Evolutionary conservation across 2,888 invertebrate genomes (phyloP), one percentile per base, ranked within the genome.

Genomic region (Palloptera scutellata): DNA sequence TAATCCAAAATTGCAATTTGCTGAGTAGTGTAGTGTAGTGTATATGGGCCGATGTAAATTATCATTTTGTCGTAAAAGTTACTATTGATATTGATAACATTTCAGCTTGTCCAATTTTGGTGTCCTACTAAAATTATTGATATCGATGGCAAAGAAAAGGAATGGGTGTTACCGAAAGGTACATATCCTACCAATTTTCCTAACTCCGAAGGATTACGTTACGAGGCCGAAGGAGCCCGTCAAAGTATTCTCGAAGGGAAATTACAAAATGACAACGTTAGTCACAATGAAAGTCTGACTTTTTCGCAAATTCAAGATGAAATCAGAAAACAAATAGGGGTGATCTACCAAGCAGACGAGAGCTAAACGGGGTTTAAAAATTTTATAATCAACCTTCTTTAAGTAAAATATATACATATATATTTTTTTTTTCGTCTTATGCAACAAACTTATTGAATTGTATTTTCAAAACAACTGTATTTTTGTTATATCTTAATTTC

Each of bases 221-320:
- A 92, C 80, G 90, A 95, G 84, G 94, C 94, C 48, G 88, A 89
- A 73, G 93, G 93, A 83, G 93, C 90, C 62, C 88, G 92, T 76
- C 86, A 89, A 70, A 93, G 93, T 77, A 88, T 95, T 48, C 85
- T 86, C 77, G 80, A 86, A 88, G 83, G 83, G 72, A 83, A 90
- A 73, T 81, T 88, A 66, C 92, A 94, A 83, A 91, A 92, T 79
- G 87, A 89, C 0, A 87, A 87, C 74, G 88, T 94, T 78, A 86
- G 87, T 61, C 89, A 91, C 73, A 88, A 88, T 60, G 91, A 93
- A 72, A 91, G 90, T 55, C 83, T 93, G 63, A 84, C 90, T 13
- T 84, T 94, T 70, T 91, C 93, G 0, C 88, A 90, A 77, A 85
- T 93, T 68, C 88, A 91, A 80, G 94, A 94, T 79, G 88, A 90